Evolutionary conservation across 2,113 vertebrate genomes (phyloP), one percentile per base, ranked within the genome.

Genomic region (Paratilapia polleni): DNA sequence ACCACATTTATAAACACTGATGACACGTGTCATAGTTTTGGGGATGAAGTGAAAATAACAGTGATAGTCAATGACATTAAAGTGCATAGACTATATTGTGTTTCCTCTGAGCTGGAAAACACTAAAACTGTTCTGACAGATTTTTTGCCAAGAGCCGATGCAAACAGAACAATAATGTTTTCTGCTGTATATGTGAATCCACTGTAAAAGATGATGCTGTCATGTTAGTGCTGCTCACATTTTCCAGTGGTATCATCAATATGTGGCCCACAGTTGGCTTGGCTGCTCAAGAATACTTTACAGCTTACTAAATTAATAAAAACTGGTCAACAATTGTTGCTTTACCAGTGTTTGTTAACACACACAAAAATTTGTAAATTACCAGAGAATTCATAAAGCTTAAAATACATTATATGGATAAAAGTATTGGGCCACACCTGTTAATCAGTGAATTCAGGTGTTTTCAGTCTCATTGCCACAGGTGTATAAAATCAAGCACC

Each of bases 91-190:
- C 84, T 78, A 19, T 74, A 87, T 84, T 80, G 57, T 77, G 54
- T 85, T 89, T 89, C 81, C 82, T 91, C 82, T 84, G 66, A 90
- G 88, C 88, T 77, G 85, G 58, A 82, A 88, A 88, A 78, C 77
- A 68, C 56, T 28, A 89, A 77, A 90, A 76, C 81, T 74, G 82
- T 83, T 34, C 79, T 83, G 89, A 90, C 88, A 85, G 63, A 79
- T 83, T 60, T 59, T 75, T 82, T 3, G 82, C 89, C 82, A 62
- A 70, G 26, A 87, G 87, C 89, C 49, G 52, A 49, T 54, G 74
- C 68, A 79, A 82, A 89, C 28, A 82, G 28, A 73, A 78, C 74
- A 88, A 81, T 22, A 74, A 90, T 74, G 82, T 66, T 85, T 64
- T 82, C 57, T 76, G 85, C 64, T 43, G 73, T 38, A 26, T 17